Evolutionary conservation across 1,140 invertebrate species (phyloP).

Genomic region (Chrysoperla carnea): DNA sequence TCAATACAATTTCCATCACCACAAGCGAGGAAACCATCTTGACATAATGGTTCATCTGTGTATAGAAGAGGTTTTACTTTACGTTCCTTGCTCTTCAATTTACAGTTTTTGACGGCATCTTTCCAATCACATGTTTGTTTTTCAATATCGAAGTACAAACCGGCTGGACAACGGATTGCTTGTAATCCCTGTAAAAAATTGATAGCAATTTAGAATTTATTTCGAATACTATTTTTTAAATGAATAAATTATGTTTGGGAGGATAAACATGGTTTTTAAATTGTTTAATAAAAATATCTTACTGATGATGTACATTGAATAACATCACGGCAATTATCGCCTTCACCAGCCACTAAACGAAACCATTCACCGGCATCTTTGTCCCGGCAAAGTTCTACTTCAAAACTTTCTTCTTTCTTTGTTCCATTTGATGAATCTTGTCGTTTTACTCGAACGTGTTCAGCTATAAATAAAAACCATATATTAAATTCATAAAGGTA

Average conservation of each 20-base stretch:
- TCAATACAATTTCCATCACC: slow-evolving; percentile 76
- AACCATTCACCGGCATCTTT: slow-evolving; percentile 95
- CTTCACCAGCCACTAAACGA: slow-evolving; percentile 70
- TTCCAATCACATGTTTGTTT: slow-evolving; percentile 96
- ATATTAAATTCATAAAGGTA: too few species aligned
- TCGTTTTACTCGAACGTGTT: slow-evolving; percentile 30
- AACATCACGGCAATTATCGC: slow-evolving; percentile 86
- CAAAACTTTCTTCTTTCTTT: slow-evolving; percentile 73
- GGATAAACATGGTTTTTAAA: too few species aligned
- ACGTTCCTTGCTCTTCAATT: slow-evolving; percentile 76
- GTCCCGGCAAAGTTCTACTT: slow-evolving; percentile 79
- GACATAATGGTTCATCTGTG: slow-evolving; percentile 82
- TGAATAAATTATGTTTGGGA: too few species aligned
- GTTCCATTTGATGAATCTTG: slow-evolving; percentile 31
- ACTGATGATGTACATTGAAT: slow-evolving; percentile 88
- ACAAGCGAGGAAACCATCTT: slow-evolving; percentile 71
- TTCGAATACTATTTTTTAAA: too few species aligned
- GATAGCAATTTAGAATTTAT: not conserved
- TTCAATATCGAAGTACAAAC: slow-evolving; percentile 86
- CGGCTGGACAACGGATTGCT: slow-evolving; percentile 82
- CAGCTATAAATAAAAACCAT: too few species aligned
- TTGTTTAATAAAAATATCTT: slow-evolving; percentile 22
- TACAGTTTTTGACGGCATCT: slow-evolving; percentile 83
- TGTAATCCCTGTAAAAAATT: slow-evolving; percentile 57
- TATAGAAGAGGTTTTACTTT: slow-evolving; percentile 76